Percentiles rank a stretch among this genome's conserved stretches.
These are phyloP conservation scores for Strix occidentalis DNA, from an alignment of 2,797 vertebrate genomes.

Conservation along the genomic window DNA sequence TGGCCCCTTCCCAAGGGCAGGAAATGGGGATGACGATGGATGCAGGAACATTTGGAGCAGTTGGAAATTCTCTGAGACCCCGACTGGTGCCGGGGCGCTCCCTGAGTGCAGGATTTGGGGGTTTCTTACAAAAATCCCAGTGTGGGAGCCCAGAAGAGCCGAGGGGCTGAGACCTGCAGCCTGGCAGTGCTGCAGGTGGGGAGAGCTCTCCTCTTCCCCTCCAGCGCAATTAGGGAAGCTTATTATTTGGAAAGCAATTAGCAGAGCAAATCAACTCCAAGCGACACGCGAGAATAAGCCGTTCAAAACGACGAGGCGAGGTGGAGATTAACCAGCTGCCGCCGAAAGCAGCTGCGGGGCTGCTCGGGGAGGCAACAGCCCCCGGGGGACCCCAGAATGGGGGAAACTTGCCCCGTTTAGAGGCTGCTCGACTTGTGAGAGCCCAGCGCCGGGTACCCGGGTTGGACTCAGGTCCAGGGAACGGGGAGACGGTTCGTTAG, in stretches of 20 bases:
- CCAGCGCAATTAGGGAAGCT: constrained; percentile 47
- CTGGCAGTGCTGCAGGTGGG: background rate
- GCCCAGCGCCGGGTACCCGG: too few relatives aligned
- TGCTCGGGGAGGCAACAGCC: background rate
- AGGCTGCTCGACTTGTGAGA: background rate
- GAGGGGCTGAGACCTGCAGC: background rate
- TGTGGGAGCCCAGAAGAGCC: too few relatives aligned
- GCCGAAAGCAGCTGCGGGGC: background rate
- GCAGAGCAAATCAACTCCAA: constrained; percentile 54
- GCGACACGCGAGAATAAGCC: background rate
- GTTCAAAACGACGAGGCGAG: background rate
- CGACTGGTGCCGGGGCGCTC: rapidly evolving
- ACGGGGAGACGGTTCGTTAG: background rate
- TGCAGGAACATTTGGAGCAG: background rate
- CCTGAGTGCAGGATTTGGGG: rapidly evolving
- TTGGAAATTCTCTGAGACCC: rapidly evolving
- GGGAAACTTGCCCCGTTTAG: background rate
- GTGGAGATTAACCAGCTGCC: background rate
- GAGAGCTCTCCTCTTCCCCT: background rate
- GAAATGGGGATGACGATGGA: rapidly evolving
- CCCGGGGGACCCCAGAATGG: background rate
- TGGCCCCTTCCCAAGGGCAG: background rate
- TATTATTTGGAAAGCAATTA: constrained; percentile 60
- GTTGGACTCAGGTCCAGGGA: too few relatives aligned
- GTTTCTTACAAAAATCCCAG: background rate